phyloP scores from a whole-genome alignment of 2,113 vertebrate genomes.

The Canis aureus region DNA sequence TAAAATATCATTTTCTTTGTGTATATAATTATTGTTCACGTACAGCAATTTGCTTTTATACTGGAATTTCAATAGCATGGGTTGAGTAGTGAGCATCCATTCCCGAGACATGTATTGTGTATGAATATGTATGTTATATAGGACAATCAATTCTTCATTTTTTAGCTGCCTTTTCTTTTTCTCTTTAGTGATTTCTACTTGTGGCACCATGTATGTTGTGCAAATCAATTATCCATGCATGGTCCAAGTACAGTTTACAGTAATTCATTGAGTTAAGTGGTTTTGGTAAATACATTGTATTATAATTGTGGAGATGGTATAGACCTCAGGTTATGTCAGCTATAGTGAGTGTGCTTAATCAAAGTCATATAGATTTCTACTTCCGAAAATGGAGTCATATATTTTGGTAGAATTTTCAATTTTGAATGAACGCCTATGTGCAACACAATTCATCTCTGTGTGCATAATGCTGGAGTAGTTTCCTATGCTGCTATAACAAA shows the following conservation, averaged over 20 bases:
- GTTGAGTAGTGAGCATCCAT: not conserved
- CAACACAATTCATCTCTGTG: not conserved
- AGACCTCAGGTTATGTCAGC: not conserved
- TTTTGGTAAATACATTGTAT: not conserved
- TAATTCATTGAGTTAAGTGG: not conserved
- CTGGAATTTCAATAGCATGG: not conserved
- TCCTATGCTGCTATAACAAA: not conserved
- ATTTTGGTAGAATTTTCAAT: conserved; percentile 5
- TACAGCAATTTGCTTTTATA: conserved; percentile 10
- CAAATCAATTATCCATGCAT: not conserved
- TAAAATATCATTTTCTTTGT: not conserved
- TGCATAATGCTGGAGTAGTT: not conserved
- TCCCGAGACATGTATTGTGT: not conserved
- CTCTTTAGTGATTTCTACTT: conserved; percentile 44
- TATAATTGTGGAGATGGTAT: conserved; percentile 31
- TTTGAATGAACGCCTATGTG: not conserved
- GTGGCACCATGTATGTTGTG: not conserved
- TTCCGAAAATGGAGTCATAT: not conserved
- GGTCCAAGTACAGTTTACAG: not conserved
- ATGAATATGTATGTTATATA: not conserved
- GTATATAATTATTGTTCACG: not conserved
- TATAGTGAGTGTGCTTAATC: not conserved
- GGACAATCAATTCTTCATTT: not conserved
- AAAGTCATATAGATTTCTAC: not conserved
- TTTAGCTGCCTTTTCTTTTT: not conserved